Base-by-base conservation (phyloP, 2,113 vertebrate species). In the Vicugna pacos region DNA sequence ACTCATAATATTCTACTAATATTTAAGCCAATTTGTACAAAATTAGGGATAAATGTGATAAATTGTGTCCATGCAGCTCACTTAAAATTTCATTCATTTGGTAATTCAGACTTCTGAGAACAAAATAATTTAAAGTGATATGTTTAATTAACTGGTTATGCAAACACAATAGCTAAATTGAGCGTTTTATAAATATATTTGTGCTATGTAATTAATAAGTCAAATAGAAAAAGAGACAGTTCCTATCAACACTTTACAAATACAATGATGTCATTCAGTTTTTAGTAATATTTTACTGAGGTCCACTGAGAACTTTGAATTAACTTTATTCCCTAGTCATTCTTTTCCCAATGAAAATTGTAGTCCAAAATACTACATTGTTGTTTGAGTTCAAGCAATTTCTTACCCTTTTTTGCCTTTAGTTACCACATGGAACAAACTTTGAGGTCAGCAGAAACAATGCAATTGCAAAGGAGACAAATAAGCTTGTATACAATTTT, bases 21-120 rank as follows among this genome's bases (percentile, higher is more conserved):
- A 94, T 35, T 91, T 96, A 94, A 93, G 42, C 8, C 24, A 94
- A 77, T 17, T 94, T 83, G 38, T 46, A 94, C 93, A 82, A 90
- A 97, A 80, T 90, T 48, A 92, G 7, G 30, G 70, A 86, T 86
- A 97, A 84, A 11, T 96, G 65, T 24, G 54, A 3, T 14, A 91
- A 7, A 26, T 95, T n/a, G 79, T 72, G 91, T 64, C 50, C 13
- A 56, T 26, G 0, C 2, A 93, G 92, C 17, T 42, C 4, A 17
- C 72, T 65, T 79, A 89, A 24, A 79, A 83, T 80, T 95, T 79
- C 56, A 72, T 76, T 95, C 32, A 56, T 24, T 89, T 95, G 17
- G 11, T 89, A 72, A 35, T 7, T 92, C 86, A 56, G 16, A 89
- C 11, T 86, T 91, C 42, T 58, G 6, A 91, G 16, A 73, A 12